These are phyloP conservation scores for Alsophila aescularia DNA, from an alignment of 2,888 invertebrate genomes.

Conservation along the genomic window DNA sequence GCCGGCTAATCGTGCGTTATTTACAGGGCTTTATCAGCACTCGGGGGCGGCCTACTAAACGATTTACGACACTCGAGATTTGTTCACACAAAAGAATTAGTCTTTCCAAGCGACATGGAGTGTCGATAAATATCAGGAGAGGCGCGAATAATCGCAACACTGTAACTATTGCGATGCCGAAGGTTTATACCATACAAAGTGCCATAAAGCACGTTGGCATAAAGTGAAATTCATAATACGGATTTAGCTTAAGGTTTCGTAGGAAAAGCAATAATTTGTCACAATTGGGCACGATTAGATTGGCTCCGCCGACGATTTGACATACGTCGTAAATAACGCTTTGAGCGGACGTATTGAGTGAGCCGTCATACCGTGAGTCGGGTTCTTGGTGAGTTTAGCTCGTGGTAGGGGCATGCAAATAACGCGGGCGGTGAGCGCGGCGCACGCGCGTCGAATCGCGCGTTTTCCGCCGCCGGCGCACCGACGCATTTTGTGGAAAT, in stretches of 20 bases:
- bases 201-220: slow-evolving; percentile 61
- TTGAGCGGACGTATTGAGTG: slow-evolving; percentile 66
- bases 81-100: slow-evolving; percentile 73
- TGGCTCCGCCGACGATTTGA: slow-evolving; percentile 80
- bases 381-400: slow-evolving; percentile 31
- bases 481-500: slow-evolving; percentile 79
- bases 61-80: slow-evolving; percentile 72
- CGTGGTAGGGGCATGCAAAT: slow-evolving; percentile 61
- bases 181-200: slow-evolving; percentile 58
- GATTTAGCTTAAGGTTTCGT: slow-evolving; percentile 78
- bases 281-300: slow-evolving; percentile 84
- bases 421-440: slow-evolving; percentile 62
- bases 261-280: slow-evolving; percentile 84
- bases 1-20: slow-evolving; percentile 71
- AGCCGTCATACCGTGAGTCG: slow-evolving; percentile 47
- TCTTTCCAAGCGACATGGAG: slow-evolving; percentile 77
- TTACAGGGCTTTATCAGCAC: slow-evolving; percentile 78
- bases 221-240: slow-evolving; percentile 74
- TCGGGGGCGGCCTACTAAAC: slow-evolving; percentile 61
- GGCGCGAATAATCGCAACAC: slow-evolving; percentile 79
- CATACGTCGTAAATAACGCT: slow-evolving; percentile 81
- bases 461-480: slow-evolving; percentile 75
- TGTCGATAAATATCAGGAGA: slow-evolving; percentile 74
- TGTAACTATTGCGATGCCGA: slow-evolving; percentile 53
- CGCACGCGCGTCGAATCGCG: slow-evolving; percentile 82